These are phyloP conservation scores for Grallaria varia DNA, from an alignment of 2,113 vertebrate species.

Conservation along the genomic window DNA sequence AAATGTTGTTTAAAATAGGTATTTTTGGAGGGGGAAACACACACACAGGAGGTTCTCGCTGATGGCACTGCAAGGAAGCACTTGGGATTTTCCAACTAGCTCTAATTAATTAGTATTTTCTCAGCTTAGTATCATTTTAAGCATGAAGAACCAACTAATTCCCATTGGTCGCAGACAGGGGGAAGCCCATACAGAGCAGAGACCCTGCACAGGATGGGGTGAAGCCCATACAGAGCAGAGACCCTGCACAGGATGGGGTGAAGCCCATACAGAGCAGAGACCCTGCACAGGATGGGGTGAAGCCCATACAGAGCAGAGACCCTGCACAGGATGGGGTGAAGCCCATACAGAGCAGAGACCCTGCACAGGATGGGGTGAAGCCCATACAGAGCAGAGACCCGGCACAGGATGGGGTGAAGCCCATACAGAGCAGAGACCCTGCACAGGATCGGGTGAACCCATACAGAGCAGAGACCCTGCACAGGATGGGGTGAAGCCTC, in stretches of 20 bases:
- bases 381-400: accelerated
- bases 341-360: accelerated
- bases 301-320: accelerated
- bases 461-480: background rate
- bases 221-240: accelerated
- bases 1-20: background rate
- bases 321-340: background rate
- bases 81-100: background rate
- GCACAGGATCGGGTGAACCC: background rate
- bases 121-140: background rate
- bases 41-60: background rate
- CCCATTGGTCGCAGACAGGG: accelerated
- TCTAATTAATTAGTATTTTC: background rate
- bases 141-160: background rate
- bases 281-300: background rate
- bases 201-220: background rate
- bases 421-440: accelerated
- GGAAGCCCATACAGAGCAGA: background rate
- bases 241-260: background rate
- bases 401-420: background rate
- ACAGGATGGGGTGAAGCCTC: background rate
- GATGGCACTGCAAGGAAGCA: background rate
- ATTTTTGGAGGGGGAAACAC: background rate
- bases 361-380: background rate
- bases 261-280: background rate